Evolutionary conservation across 2,113 vertebrate genomes (phyloP).

Genomic region (Calidris pugnax): DNA sequence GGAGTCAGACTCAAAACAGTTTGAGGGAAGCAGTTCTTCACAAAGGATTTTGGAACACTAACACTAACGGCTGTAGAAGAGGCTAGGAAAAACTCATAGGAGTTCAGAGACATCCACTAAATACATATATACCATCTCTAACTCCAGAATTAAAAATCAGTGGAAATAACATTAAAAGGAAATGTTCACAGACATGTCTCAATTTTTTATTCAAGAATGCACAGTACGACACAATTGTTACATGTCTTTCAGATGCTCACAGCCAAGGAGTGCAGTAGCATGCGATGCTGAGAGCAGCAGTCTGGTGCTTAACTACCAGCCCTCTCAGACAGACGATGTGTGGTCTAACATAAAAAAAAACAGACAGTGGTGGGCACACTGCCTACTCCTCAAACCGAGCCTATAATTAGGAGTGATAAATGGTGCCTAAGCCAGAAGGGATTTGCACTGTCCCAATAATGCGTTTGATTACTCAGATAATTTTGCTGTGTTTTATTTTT

Average conservation of each 20-base stretch:
- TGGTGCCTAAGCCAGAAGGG: neutral
- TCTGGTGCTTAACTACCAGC: neutral
- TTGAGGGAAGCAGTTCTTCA: neutral
- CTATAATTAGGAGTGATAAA: neutral
- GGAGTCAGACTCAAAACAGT: neutral
- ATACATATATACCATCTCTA: neutral
- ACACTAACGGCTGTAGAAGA: neutral
- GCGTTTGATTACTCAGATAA: neutral
- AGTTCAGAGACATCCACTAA: neutral
- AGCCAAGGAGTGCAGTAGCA: neutral
- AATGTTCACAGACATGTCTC: neutral
- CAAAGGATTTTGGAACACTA: neutral
- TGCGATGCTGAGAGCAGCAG: fast-evolving
- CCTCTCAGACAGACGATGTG: neutral
- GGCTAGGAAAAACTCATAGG: neutral
- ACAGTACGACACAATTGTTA: neutral
- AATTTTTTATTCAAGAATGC: neutral
- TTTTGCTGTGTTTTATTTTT: neutral
- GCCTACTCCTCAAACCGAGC: neutral
- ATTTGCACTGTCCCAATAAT: neutral
- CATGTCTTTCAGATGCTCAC: neutral
- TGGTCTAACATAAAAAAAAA: neutral
- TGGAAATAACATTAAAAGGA: neutral
- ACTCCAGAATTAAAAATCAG: neutral
- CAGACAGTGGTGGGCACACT: neutral